Base-by-base conservation (phyloP, 2,888 invertebrate genomes). In the Drosophila prolongata region DNA sequence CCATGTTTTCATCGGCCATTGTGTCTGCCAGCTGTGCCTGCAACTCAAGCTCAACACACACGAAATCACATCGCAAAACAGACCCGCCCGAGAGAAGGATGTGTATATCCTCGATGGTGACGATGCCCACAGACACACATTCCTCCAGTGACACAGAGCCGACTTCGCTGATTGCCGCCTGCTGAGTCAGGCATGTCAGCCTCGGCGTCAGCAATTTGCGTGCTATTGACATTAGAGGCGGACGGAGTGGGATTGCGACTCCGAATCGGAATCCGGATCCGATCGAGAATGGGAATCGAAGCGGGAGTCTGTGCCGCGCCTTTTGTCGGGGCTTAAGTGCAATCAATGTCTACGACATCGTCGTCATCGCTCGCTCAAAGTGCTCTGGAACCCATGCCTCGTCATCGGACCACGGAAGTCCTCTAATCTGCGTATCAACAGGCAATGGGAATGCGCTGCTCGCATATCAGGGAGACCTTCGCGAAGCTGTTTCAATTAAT, bases 151-250 rank as follows among this genome's bases (percentile, higher is more conserved):
- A 71, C 77, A 84, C 81, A 75, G 79, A 71, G 72, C 69, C 67
- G 56, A 52, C 56, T 66, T 1, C 68, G 72, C 69, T 87, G 89
- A 87, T 87, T 87, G 85, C 77, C 78, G 80, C 72, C 83, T 82
- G 82, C 86, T 84, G 87, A 87, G 76, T 85, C 80, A 89, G 89
- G 79, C 66, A 57, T 74, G 72, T 73, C 69, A 71, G 50, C 50
- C 50, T 9, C 55, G 74, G 40, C 62, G 67, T 16, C 62, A 77
- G 44, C 62, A 68, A 16, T 64, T 87, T 79, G 73, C 68, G 72
- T 80, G 85, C 62, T 78, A 78, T 89, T 89, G 84, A 79, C 89
- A 79, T 67, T 72, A 62, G 49, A 3, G 38, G 9, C 24, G 30
- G 46, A 35, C 24, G 16, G 56, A 13, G 14, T 37, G 35, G 24